A percentile compares a stretch with the other conserved stretches of the same genome.
These are phyloP conservation scores for Ophion obscuratus DNA, from an alignment of 2,888 invertebrate species.

Conservation along the genomic window DNA sequence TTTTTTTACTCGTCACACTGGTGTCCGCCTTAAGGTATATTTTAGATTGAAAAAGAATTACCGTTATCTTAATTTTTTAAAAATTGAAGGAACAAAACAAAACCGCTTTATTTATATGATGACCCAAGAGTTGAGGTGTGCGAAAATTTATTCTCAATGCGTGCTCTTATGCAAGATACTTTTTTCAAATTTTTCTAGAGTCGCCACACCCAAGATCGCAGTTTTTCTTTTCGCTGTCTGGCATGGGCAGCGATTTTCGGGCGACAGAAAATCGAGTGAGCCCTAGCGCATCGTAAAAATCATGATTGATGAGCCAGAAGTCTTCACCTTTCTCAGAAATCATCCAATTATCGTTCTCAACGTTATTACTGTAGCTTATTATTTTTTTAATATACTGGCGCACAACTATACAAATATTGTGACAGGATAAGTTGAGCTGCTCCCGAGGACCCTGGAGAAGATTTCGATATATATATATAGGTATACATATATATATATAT, in stretches of 20 bases:
- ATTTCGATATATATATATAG: conserved; percentile 5
- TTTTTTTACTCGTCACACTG: too few relatives aligned
- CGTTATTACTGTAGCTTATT: conserved; percentile 19
- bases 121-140: too few relatives aligned
- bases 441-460: not conserved
- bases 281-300: conserved; percentile 35
- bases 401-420: conserved; percentile 45
- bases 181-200: too few relatives aligned
- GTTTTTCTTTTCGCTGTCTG: conserved; percentile 18
- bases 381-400: not conserved
- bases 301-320: conserved; percentile 49
- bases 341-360: conserved; percentile 38
- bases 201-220: not conserved
- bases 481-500: conserved; percentile 1
- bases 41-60: too few relatives aligned
- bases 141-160: too few relatives aligned
- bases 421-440: conserved; percentile 8
- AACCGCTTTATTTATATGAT: too few relatives aligned
- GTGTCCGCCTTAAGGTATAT: too few relatives aligned
- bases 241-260: not conserved
- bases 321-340: conserved; percentile 39
- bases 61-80: too few relatives aligned
- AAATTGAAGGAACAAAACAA: too few relatives aligned
- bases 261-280: not conserved
- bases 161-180: too few relatives aligned